phyloP scores from a whole-genome alignment of 2,888 invertebrate species.

The Acanthopleura granulata region DNA sequence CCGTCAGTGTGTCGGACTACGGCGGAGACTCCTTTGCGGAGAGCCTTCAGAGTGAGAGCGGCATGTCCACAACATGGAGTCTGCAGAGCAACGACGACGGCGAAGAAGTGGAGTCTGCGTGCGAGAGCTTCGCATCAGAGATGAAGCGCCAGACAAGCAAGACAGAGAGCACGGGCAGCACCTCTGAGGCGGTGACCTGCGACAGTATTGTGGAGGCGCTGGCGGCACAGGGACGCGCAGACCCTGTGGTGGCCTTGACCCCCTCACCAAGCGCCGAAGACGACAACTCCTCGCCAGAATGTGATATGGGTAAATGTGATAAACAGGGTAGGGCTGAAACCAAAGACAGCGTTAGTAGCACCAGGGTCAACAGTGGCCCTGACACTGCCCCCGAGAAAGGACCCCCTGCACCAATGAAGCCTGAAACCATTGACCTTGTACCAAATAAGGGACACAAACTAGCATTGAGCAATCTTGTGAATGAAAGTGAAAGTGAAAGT shows the following conservation, averaged over 20 bases:
- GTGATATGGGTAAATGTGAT: neutral
- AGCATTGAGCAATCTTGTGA: too few relatives aligned
- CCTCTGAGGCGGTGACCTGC: conserved; percentile 35
- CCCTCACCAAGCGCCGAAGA: neutral
- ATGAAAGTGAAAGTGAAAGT: too few relatives aligned
- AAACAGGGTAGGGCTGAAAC: too few relatives aligned
- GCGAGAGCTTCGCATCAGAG: conserved; percentile 52
- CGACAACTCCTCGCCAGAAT: conserved; percentile 13
- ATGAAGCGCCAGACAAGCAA: conserved; percentile 61
- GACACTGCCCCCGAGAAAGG: too few relatives aligned
- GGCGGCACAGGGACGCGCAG: neutral
- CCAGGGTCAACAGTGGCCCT: too few relatives aligned
- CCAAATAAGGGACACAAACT: too few relatives aligned
- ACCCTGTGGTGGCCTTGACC: neutral
- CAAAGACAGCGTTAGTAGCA: too few relatives aligned
- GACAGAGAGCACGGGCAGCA: conserved; percentile 56
- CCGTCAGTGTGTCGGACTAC: conserved; percentile 15
- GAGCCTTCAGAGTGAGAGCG: conserved; percentile 6
- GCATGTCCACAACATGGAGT: neutral
- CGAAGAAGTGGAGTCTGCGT: neutral
- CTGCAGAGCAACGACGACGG: conserved; percentile 1
- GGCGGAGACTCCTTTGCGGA: neutral
- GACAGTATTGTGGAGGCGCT: conserved; percentile 33
- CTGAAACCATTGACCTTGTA: too few relatives aligned
- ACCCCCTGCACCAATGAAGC: too few relatives aligned